phyloP scores from a whole-genome alignment of 1,140 invertebrate species.

The Heliothis virescens region DNA sequence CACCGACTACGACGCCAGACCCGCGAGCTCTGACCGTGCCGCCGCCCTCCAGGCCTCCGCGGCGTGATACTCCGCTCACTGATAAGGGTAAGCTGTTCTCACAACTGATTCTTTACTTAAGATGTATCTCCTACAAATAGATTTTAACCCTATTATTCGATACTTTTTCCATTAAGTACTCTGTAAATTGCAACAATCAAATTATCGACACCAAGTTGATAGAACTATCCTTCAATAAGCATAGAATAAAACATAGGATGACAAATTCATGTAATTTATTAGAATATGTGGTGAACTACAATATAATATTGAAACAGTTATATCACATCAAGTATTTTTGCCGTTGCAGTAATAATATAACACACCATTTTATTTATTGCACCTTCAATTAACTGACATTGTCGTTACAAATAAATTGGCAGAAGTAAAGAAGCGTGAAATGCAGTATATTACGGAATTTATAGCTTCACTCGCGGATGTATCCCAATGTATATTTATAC shows the following conservation, averaged over 20 bases:
- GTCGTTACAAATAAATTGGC: conserved; percentile 8
- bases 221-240: too few species aligned
- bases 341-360: neutral
- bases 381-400: neutral
- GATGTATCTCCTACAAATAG: too few species aligned
- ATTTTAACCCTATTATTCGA: too few species aligned
- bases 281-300: too few species aligned
- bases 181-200: too few species aligned
- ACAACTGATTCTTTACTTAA: too few species aligned
- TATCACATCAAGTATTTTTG: too few species aligned
- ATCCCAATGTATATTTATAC: neutral
- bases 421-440: conserved; percentile 31
- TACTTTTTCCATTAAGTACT: too few species aligned
- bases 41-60: conserved; percentile 77
- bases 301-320: too few species aligned
- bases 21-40: conserved; percentile 73
- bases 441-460: conserved; percentile 18
- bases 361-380: neutral
- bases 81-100: conserved; percentile 74
- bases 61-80: conserved; percentile 72
- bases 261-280: too few species aligned
- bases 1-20: conserved; percentile 81
- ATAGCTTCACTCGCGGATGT: conserved; percentile 2
- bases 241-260: too few species aligned
- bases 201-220: too few species aligned